A percentile compares a stretch with the other conserved stretches of the same genome.
phyloP scores from a whole-genome alignment of 2,113 vertebrate genomes.

The Passer domesticus region DNA sequence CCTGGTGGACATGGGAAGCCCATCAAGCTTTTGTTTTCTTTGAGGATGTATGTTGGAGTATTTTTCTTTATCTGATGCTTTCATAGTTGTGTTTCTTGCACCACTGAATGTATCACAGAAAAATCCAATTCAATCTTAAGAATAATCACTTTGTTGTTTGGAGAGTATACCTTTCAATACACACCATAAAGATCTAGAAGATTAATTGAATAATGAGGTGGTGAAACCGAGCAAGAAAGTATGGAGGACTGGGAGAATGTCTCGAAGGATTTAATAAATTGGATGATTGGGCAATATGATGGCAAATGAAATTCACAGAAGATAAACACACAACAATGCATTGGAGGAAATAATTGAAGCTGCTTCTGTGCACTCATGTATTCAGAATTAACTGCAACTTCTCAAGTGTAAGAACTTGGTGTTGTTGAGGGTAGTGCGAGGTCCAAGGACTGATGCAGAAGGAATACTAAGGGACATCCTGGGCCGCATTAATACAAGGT shows the following conservation, averaged over 20 bases:
- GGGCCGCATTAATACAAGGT: not conserved
- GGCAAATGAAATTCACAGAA: slow-evolving; percentile 6
- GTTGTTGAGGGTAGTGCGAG: not conserved
- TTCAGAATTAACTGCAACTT: slow-evolving; percentile 10
- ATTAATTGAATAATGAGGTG: not conserved
- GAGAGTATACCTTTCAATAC: not conserved
- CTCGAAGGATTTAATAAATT: not conserved
- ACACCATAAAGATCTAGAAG: not conserved
- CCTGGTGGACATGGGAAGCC: not conserved
- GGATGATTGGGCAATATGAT: slow-evolving; percentile 4
- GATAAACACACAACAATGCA: not conserved
- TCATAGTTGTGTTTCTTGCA: not conserved
- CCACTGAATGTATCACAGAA: not conserved
- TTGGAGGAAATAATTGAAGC: not conserved
- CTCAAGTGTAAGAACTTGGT: not conserved
- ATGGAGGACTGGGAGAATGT: not conserved
- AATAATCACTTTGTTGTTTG: not conserved
- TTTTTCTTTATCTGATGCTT: slow-evolving; percentile 8
- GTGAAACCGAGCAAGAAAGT: slow-evolving; percentile 21
- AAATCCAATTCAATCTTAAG: not conserved
- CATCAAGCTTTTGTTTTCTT: not conserved
- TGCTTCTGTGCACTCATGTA: not conserved
- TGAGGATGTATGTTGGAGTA: accelerated
- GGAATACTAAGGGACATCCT: not conserved
- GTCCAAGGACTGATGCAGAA: not conserved